These are phyloP conservation scores for Adelphocoris suturalis DNA, from an alignment of 2,888 invertebrate species.

Conservation along the genomic window DNA sequence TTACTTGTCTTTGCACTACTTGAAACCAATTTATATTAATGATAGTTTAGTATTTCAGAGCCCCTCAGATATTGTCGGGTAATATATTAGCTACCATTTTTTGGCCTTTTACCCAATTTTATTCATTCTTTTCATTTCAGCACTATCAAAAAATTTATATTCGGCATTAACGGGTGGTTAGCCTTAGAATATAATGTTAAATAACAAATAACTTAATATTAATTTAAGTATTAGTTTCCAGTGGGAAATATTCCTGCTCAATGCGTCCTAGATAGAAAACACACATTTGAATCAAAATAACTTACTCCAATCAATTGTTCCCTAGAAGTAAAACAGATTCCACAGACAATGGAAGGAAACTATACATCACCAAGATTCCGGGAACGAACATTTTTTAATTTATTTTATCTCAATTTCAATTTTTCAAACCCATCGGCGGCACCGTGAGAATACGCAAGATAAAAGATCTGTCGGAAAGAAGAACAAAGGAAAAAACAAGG, in stretches of 20 bases:
- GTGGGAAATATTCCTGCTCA: no score
- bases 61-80: no score
- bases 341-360: not conserved
- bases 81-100: no score
- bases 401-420: not conserved
- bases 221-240: no score
- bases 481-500: not conserved
- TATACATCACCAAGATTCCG: not conserved
- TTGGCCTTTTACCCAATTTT: not conserved
- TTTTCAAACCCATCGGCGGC: not conserved
- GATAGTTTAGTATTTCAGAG: no score
- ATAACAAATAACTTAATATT: no score
- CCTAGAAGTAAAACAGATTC: not conserved
- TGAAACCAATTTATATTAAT: no score
- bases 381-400: not conserved
- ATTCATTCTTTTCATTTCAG: not conserved
- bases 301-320: not conserved
- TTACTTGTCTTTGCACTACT: no score
- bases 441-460: slow-evolving; percentile 1
- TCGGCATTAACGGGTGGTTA: no score
- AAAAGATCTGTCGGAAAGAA: not conserved
- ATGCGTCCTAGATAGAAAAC: no score
- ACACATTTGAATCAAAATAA: no score
- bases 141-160: not conserved
- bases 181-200: no score